A percentile compares a stretch with the other conserved stretches of the same genome.
Conservation (phyloP, 2,113 vertebrate genomes). For the Steatornis caripensis region DNA sequence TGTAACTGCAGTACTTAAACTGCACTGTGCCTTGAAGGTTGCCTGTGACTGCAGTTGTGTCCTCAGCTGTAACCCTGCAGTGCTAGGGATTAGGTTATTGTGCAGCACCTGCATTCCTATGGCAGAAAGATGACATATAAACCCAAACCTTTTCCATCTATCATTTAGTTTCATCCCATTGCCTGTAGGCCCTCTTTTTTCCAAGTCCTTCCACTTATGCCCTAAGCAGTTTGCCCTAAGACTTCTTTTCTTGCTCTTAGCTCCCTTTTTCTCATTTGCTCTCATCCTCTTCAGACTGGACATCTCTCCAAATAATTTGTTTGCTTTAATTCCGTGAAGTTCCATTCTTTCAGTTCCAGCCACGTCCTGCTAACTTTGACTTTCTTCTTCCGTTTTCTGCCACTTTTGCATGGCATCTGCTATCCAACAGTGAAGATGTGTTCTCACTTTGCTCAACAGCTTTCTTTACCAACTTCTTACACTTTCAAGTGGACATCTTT, state of each 20-base stretch:
- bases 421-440: neutral
- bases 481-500: neutral
- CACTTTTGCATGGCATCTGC: neutral
- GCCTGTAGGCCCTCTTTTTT: neutral
- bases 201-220: neutral
- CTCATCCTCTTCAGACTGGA: neutral
- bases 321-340: neutral
- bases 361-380: accelerated
- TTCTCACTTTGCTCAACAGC: neutral
- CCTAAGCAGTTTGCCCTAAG: neutral
- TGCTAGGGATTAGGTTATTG: neutral
- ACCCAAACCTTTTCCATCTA: neutral
- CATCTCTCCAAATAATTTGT: neutral
- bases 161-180: neutral
- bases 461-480: neutral
- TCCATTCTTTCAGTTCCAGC: neutral
- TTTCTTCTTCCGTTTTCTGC: neutral
- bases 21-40: neutral
- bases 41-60: accelerated
- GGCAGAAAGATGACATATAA: neutral
- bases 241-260: neutral
- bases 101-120: neutral
- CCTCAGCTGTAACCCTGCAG: neutral
- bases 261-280: neutral
- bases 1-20: neutral